phyloP scores from a whole-genome alignment of 1,140 invertebrate species.

The Caligus rogercresseyi region DNA sequence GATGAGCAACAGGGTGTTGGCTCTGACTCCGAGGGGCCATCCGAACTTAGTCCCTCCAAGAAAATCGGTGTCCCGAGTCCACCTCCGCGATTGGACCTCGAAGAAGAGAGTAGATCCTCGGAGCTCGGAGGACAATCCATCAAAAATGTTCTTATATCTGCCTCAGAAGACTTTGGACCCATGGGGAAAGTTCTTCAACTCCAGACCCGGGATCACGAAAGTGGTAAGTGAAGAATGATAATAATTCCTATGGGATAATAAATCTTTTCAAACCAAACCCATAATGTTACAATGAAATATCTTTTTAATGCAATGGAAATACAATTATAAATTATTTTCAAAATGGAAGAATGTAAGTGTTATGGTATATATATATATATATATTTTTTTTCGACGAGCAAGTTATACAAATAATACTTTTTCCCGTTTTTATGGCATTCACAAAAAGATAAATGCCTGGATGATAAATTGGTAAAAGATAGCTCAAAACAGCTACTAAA shows the following conservation, averaged over 20 bases:
- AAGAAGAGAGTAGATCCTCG: conserved; percentile 10
- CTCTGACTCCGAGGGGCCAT: conserved; percentile 21
- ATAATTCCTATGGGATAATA: background rate
- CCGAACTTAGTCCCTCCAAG: conserved; percentile 24
- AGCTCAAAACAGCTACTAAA: too few relatives aligned
- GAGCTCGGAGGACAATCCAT: conserved; percentile 22
- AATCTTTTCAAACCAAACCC: background rate
- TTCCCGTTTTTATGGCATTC: too few relatives aligned
- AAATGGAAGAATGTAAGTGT: too few relatives aligned
- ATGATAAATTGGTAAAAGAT: too few relatives aligned
- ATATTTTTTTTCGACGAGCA: too few relatives aligned
- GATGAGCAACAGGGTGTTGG: conserved; percentile 26
- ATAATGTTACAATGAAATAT: conserved; percentile 8
- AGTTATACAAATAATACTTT: too few relatives aligned
- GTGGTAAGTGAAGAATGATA: background rate
- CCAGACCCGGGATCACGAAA: conserved; percentile 49
- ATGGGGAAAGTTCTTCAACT: conserved; percentile 29
- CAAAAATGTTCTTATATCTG: conserved; percentile 30
- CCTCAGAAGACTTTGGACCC: conserved; percentile 32
- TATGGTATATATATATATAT: too few relatives aligned
- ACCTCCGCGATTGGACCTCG: background rate
- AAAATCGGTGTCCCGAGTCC: conserved; percentile 26
- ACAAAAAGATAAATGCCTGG: too few relatives aligned
- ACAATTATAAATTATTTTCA: background rate
- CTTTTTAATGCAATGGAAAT: background rate